A percentile compares a stretch with the other conserved stretches of the same genome.
Conservation (phyloP, 37 sponge, comb jelly and placozoan genomes). For the Theonella swinhoei region DNA sequence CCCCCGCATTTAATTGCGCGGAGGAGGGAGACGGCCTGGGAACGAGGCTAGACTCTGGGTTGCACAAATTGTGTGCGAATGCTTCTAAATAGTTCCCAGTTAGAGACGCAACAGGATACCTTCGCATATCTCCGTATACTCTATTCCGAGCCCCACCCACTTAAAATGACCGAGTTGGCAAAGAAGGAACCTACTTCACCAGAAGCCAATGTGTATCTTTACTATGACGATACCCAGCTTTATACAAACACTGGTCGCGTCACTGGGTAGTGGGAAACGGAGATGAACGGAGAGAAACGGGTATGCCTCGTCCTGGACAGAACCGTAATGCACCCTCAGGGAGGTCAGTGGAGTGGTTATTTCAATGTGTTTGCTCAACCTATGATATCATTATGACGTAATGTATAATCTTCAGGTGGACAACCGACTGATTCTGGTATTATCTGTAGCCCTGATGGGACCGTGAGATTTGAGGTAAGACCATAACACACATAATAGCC, state of each 20-base stretch:
- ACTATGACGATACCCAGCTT: constrained; percentile 66
- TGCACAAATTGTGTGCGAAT: too few species aligned
- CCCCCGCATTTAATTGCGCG: too few species aligned
- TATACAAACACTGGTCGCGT: constrained; percentile 33
- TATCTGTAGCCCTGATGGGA: constrained; percentile 46
- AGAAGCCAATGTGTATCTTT: constrained; percentile 70
- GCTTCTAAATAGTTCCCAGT: too few species aligned
- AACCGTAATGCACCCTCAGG: constrained; percentile 90
- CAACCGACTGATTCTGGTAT: constrained; percentile 71
- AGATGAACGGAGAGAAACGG: constrained; percentile 15
- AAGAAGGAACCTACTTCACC: too few species aligned
- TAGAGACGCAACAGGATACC: too few species aligned
- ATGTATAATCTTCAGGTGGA: constrained; percentile 46
- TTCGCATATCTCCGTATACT: too few species aligned
- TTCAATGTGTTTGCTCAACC: neutral
- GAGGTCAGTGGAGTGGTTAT: constrained; percentile 45
- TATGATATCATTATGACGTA: neutral
- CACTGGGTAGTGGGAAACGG: constrained; percentile 1
- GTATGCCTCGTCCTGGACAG: constrained; percentile 46
- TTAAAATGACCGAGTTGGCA: too few species aligned
- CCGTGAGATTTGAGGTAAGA: constrained; percentile 29
- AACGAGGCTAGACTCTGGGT: too few species aligned
- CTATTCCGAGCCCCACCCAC: too few species aligned
- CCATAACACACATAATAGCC: neutral
- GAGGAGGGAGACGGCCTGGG: too few species aligned